Base-by-base conservation (phyloP, 2,113 vertebrate genomes). In the Rhinichthys klamathensis region DNA sequence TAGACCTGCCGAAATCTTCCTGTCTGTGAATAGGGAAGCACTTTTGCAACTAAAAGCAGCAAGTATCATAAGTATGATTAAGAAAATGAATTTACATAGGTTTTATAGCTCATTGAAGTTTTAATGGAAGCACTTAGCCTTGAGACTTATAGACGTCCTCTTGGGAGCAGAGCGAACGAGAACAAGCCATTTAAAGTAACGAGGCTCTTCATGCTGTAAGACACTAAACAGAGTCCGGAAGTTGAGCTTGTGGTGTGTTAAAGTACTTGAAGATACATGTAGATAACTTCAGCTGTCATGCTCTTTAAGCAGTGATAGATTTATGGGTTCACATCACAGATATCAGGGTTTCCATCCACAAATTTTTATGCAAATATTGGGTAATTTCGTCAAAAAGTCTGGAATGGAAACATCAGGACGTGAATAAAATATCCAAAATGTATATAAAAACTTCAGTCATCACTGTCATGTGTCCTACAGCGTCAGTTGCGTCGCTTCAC, bases 41-140 rank as follows among this genome's bases (percentile, higher is more conserved):
- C n/a, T 80, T 80, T 44, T 80, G 77, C 30, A 79, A 61, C 56
- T 25, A n/a, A 79, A 25, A 58, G 35, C 23, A 38, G 11, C 44
- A 80, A 63, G 78, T 80, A 27, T 80, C 35, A 63, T 80, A 80
- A 80, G 78, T 80, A 44, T 18, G 78, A 80, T 80, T 80, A 80
- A 80, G 58, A 38, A 80, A 80, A 65, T 80, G 78, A 80, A 80
- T 80, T 80, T 44, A 44, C 78, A 65, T 80, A 27, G 78, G 58
- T 65, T 80, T 65, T 46, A 80, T 80, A 80, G 58, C 58, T 80
- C 60, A 63, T 80, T 80, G 78, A 65, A 80, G 38, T 80, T 80
- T 80, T 80, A 80, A 80, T 80, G 78, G 78, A 63, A 46, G 78
- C 58, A 80, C 78, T 80, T 79, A 79, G 51, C 76, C 35, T 23